Evolutionary conservation across 2,888 invertebrate genomes (phyloP), one percentile per base, ranked within the genome.

Genomic region (Drosophila rellima): DNA sequence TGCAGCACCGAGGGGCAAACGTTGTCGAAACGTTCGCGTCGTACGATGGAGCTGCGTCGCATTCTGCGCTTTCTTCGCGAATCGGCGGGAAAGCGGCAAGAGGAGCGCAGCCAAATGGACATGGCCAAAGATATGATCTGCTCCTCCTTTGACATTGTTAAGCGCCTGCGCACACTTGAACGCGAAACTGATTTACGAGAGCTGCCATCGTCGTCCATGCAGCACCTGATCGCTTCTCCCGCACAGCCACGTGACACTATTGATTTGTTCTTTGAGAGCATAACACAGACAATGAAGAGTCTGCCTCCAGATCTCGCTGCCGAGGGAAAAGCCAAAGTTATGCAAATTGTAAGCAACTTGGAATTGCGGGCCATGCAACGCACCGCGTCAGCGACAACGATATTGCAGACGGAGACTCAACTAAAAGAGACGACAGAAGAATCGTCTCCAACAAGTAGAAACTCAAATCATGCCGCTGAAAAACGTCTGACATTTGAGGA

Each of bases 251-350:
- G 88, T 1, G 81, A 89, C 33, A 83, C 88, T 1, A 76, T 81
- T 3, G 91, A 91, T 63, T 73, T 91, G 8, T 91, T 91, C 68
- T 87, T 91, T 3, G 90, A 90, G 13, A 91, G 91, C 67, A 79
- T 91, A 17, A 68, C 85, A 13, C 90, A 89, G 42, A 91, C 89
- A 0, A 82, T 91, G 69, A 91, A 91, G 31, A 62, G 56, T 0
- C 70, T 91, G 56, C 91, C 91, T 0, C 29, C 69, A 0, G 91
- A 91, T 59, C 67, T 91, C 26, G 91, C 85, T 2, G 88, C 91
- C 15, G 91, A 91, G 51, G 91, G 90, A 1, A 90, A 90, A 57
- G 64, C 90, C 2, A 89, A 88, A 20, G 85, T 91, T 1, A 91
- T 91, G 91, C 89, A 90, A 69, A 70, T 90, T 1, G 88, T 91